Conservation (phyloP, 2,888 invertebrate genomes). For the Onchidella celtica region DNA sequence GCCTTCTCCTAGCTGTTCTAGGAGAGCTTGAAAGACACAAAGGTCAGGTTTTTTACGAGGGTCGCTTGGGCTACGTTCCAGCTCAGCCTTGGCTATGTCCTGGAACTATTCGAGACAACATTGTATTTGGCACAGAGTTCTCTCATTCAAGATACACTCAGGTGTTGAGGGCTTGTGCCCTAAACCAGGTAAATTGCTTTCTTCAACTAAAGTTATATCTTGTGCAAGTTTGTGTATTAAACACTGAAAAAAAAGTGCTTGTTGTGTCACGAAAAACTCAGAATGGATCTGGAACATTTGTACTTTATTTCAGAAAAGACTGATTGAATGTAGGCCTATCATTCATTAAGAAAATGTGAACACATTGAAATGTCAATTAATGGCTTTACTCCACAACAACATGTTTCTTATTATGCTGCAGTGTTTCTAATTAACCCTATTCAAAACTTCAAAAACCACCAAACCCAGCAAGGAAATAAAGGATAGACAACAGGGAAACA, state of each 20-base stretch:
- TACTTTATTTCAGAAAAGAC: background rate
- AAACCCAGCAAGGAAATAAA: too few species aligned
- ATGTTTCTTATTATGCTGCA: too few species aligned
- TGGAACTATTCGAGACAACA: constrained; percentile 65
- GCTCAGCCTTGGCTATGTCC: constrained; percentile 64
- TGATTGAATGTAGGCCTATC: background rate
- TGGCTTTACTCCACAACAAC: too few species aligned
- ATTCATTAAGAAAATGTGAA: too few species aligned
- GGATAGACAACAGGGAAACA: too few species aligned
- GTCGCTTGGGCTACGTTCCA: constrained; percentile 60
- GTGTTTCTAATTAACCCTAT: too few species aligned
- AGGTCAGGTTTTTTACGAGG: constrained; percentile 60
- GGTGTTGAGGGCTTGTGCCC: constrained; percentile 63
- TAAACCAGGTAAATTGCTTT: constrained; percentile 57
- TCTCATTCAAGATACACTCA: constrained; percentile 60
- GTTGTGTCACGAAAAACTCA: background rate
- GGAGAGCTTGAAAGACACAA: constrained; percentile 64
- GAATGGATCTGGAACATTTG: background rate
- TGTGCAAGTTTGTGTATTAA: background rate
- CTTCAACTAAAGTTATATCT: background rate
- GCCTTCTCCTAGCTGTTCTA: constrained; percentile 61
- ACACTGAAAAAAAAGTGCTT: background rate
- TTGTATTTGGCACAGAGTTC: constrained; percentile 64
- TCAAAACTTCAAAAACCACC: too few species aligned
- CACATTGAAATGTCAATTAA: too few species aligned